Evolutionary conservation across 2,797 vertebrate genomes (phyloP).

Genomic region (Leuciscus waleckii): DNA sequence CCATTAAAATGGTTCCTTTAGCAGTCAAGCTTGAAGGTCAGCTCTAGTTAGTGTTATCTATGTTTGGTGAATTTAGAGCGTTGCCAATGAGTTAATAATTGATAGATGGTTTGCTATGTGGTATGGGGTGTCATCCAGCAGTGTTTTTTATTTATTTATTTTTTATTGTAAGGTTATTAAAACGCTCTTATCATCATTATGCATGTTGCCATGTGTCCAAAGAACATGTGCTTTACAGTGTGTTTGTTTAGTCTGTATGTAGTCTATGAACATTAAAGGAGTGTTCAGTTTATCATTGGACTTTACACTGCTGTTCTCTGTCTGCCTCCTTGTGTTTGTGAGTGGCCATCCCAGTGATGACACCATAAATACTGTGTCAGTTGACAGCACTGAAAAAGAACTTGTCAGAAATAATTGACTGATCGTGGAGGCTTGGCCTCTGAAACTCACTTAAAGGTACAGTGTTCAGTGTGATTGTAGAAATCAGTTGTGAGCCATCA

Average conservation of each 20-base stretch:
- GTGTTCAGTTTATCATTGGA: conserved; percentile 41
- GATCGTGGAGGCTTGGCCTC: not conserved
- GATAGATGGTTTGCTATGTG: conserved; percentile 23
- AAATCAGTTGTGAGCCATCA: not conserved
- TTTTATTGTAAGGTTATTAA: not conserved
- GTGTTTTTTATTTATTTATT: not conserved
- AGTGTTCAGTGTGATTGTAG: conserved; percentile 8
- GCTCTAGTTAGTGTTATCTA: conserved; percentile 17
- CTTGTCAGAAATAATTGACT: conserved; percentile 21
- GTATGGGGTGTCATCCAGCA: not conserved
- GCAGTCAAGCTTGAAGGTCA: conserved; percentile 19
- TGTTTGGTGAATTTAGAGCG: conserved; percentile 11
- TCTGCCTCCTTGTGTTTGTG: not conserved
- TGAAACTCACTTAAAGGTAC: conserved; percentile 7
- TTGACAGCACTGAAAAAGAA: conserved; percentile 15
- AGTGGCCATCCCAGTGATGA: not conserved
- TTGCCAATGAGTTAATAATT: conserved; percentile 27
- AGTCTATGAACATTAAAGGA: conserved; percentile 40
- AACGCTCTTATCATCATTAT: not conserved
- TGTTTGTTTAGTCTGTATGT: conserved; percentile 36
- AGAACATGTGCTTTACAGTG: conserved; percentile 3
- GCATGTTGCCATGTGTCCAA: conserved; percentile 5
- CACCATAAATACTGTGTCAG: conserved; percentile 43
- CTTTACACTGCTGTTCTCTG: conserved; percentile 39
- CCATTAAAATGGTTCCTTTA: not conserved